Percentiles rank a stretch among this genome's conserved stretches.
phyloP scores from a whole-genome alignment of 2,888 invertebrate genomes.

The Lathronympha strigana region DNA sequence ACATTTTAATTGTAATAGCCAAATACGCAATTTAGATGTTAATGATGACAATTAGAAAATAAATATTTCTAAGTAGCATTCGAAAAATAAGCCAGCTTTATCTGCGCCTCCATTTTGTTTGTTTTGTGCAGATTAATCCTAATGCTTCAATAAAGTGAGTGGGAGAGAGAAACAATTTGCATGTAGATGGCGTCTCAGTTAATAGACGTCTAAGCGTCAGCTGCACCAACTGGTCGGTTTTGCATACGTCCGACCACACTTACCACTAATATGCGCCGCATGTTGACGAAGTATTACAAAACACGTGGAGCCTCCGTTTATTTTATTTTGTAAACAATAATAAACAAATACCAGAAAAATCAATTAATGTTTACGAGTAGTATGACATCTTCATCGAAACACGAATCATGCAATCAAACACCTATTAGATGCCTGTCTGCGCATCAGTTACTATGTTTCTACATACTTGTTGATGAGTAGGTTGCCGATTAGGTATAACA shows the following conservation, averaged over 20 bases:
- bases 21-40: constrained; percentile 22
- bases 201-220: constrained; percentile 70
- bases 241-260: constrained; percentile 68
- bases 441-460: too few species aligned
- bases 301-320: constrained; percentile 41
- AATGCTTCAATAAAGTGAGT: constrained; percentile 59
- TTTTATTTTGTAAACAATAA: background rate
- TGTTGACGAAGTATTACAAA: constrained; percentile 54
- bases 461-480: too few species aligned
- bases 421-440: too few species aligned
- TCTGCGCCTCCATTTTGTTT: constrained; percentile 13
- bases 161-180: constrained; percentile 63
- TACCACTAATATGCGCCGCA: constrained; percentile 66
- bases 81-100: background rate
- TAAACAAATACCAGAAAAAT: background rate
- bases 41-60: constrained; percentile 7
- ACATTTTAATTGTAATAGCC: constrained; percentile 38
- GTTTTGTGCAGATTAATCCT: constrained; percentile 52
- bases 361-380: too few species aligned
- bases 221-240: constrained; percentile 72
- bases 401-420: too few species aligned
- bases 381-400: too few species aligned
- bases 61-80: background rate
- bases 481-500: too few species aligned
- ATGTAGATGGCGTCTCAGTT: constrained; percentile 68